Evolutionary conservation across 1,140 invertebrate genomes (phyloP), one percentile per base, ranked within the genome.

Genomic region (Magallana angulata): DNA sequence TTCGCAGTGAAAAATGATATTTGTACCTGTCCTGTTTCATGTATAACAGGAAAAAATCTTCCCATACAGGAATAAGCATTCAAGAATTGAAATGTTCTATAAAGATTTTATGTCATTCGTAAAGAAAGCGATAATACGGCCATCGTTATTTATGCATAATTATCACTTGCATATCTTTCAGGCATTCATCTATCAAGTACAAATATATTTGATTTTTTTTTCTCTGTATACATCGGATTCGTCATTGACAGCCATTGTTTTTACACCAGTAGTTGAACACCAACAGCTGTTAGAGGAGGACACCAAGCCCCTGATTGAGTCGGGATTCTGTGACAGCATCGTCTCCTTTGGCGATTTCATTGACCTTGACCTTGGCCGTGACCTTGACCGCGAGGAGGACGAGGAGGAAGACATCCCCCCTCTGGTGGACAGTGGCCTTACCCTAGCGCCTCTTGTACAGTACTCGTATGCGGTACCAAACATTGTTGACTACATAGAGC

Each of bases 271-370:
- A 30, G 24, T 76, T 30, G 24, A 12, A 30, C 24, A 76, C 11
- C 24, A 76, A 30, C 7, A 36, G 24, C 36, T 30, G 12, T 8
- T 76, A 0, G 68, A 76, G 24, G 68, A 76, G 8, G 68, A 76
- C 24, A 76, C 68, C 68, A 76, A 76, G 14, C 68, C 68, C 24
- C 68, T 76, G 68, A 76, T 76, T 12, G 68, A 76, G 68, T 76
- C 68, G 12, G 68, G 68, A 76, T 76, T 76, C 68, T 76, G 68
- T 36, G 68, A 76, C 68, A 76, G 68, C 36, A 76, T 76, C 24
- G 14, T 76, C 68, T 76, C 68, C 9, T 24, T 76, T 76, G 68
- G 36, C 5, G 68, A 76, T 11, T 18, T 76, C 8, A 18, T 76
- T 76, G 68, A 30, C 18, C 24, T 76, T 76, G 68, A 76, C 68